phyloP scores from a whole-genome alignment of 2,888 invertebrate species.

The Autographa pulchrina region DNA sequence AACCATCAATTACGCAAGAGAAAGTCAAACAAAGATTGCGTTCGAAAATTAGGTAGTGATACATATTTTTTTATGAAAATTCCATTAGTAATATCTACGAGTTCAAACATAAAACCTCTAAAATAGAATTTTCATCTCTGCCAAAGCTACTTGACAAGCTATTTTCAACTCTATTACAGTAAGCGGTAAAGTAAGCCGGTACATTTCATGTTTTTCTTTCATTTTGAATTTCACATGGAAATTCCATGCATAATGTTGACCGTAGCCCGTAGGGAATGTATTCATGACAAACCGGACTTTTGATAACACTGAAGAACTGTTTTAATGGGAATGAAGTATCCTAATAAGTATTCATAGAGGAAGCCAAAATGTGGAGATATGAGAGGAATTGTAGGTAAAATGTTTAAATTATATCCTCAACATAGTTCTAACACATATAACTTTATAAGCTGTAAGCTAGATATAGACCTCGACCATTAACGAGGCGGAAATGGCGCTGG shows the following conservation, averaged over 20 bases:
- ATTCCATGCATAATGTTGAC: conserved; percentile 32
- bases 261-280: conserved; percentile 25
- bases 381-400: conserved; percentile 1
- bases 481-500: too few relatives aligned
- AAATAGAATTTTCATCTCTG: neutral
- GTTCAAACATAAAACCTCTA: neutral
- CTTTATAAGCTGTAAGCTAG: too few relatives aligned
- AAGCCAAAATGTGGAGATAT: neutral
- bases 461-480: too few relatives aligned
- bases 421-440: neutral
- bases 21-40: too few relatives aligned
- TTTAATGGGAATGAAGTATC: conserved; percentile 16
- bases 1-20: too few relatives aligned
- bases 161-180: conserved; percentile 13
- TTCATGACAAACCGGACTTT: conserved; percentile 19
- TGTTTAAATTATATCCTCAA: neutral
- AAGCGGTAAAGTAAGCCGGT: neutral
- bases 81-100: neutral
- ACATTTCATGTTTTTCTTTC: conserved; percentile 30
- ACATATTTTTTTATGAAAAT: too few relatives aligned
- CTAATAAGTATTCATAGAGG: conserved; percentile 2
- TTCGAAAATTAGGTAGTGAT: too few relatives aligned
- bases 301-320: conserved; percentile 13
- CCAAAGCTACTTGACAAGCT: neutral
- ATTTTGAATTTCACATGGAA: conserved; percentile 23